These are phyloP conservation scores for Pissodes strobi DNA, from an alignment of 1,140 invertebrate species.

Conservation along the genomic window DNA sequence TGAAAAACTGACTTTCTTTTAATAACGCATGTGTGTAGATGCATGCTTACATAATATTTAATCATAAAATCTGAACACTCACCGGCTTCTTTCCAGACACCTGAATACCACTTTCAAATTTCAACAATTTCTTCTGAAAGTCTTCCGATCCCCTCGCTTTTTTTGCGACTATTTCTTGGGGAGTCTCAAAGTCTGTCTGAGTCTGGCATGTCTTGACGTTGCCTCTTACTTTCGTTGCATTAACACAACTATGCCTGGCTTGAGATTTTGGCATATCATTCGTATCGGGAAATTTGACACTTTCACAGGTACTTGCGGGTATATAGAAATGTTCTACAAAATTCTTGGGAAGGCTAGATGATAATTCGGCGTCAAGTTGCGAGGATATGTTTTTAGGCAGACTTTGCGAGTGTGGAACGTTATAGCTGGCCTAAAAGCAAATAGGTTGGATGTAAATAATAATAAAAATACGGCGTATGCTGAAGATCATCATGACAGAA, in stretches of 20 bases:
- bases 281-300: no score
- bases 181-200: conserved; percentile 53
- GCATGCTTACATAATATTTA: no score
- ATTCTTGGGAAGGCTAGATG: conserved; percentile 42
- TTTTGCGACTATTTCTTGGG: conserved; percentile 48
- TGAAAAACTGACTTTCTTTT: no score
- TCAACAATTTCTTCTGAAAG: conserved; percentile 53
- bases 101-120: conserved; percentile 49
- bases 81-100: conserved; percentile 38
- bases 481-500: no score
- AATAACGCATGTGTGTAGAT: no score
- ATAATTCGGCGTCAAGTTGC: conserved; percentile 25
- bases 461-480: no score
- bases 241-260: no score
- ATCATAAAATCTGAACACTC: no score
- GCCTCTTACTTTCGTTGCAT: conserved; percentile 21
- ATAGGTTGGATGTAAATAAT: no score
- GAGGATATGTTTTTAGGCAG: conserved; percentile 42
- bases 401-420: conserved; percentile 38
- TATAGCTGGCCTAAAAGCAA: conserved; percentile 5
- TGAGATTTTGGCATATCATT: no score
- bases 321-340: conserved; percentile 24
- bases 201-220: conserved; percentile 51
- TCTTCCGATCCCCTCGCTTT: conserved; percentile 49
- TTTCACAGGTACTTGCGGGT: neutral